A percentile compares a stretch with the other conserved stretches of the same genome.
Evolutionary conservation across 2,797 vertebrate species (phyloP).

Genomic region (Dermochelys coriacea): DNA sequence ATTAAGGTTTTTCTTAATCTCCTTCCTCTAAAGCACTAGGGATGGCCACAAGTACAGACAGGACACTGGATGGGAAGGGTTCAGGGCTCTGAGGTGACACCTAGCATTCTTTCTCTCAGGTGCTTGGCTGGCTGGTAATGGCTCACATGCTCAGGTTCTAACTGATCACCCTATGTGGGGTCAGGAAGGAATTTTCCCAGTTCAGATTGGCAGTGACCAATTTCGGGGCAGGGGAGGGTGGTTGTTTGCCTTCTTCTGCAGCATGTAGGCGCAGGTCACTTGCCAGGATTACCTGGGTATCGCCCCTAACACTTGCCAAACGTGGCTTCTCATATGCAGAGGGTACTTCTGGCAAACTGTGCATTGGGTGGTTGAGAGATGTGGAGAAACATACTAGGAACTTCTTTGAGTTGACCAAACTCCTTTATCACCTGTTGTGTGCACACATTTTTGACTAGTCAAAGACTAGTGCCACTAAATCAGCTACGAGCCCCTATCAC

Average conservation of each 20-base stretch:
- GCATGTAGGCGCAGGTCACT: background rate
- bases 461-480: background rate
- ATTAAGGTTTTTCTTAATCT: background rate
- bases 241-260: too few relatives aligned
- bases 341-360: background rate
- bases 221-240: too few relatives aligned
- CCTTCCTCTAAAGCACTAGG: background rate
- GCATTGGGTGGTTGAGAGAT: background rate
- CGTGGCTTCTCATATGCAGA: background rate
- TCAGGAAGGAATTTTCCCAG: background rate
- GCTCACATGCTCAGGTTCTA: background rate
- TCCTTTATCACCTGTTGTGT: background rate
- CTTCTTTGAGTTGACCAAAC: background rate
- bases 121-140: background rate
- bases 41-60: background rate
- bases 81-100: background rate
- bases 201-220: background rate
- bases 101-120: background rate
- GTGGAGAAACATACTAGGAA: background rate
- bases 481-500: background rate
- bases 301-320: background rate
- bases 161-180: background rate
- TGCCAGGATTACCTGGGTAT: background rate
- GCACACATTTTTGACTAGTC: background rate
- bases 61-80: background rate